A percentile compares a stretch with the other conserved stretches of the same genome.
These are phyloP conservation scores for Thymelicus sylvestris DNA, from an alignment of 2,888 invertebrate genomes.

Conservation along the genomic window DNA sequence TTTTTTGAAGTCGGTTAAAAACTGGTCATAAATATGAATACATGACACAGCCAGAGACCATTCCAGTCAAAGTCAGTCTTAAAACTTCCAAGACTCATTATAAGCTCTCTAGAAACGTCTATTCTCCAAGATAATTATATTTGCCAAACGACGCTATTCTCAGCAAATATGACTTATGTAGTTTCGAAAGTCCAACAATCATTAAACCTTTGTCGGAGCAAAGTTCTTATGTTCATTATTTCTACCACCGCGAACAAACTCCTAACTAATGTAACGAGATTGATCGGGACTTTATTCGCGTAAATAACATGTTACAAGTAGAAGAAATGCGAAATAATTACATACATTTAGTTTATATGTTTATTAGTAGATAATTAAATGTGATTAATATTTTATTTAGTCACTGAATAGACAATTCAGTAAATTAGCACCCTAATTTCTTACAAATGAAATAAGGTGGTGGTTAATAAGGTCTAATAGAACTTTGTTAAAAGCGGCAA, in stretches of 20 bases:
- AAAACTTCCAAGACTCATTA: neutral
- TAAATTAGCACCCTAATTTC: too few species aligned
- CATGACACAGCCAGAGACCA: too few species aligned
- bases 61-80: too few species aligned
- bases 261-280: conserved; percentile 12
- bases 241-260: neutral
- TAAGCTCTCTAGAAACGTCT: neutral
- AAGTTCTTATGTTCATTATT: conserved; percentile 2
- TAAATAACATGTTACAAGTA: neutral
- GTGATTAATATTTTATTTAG: too few species aligned
- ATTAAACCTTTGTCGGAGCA: neutral
- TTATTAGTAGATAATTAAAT: too few species aligned
- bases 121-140: neutral
- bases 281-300: conserved; percentile 11
- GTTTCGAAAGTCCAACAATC: neutral
- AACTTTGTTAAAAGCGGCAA: too few species aligned
- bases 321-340: neutral
- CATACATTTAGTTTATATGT: too few species aligned
- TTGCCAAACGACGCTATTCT: neutral
- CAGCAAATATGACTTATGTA: conserved; percentile 2
- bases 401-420: too few species aligned
- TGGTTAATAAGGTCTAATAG: too few species aligned
- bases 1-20: too few species aligned
- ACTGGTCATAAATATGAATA: too few species aligned
- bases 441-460: too few species aligned